Base-by-base conservation (phyloP, 2,888 invertebrate species). In the Noctua janthina region DNA sequence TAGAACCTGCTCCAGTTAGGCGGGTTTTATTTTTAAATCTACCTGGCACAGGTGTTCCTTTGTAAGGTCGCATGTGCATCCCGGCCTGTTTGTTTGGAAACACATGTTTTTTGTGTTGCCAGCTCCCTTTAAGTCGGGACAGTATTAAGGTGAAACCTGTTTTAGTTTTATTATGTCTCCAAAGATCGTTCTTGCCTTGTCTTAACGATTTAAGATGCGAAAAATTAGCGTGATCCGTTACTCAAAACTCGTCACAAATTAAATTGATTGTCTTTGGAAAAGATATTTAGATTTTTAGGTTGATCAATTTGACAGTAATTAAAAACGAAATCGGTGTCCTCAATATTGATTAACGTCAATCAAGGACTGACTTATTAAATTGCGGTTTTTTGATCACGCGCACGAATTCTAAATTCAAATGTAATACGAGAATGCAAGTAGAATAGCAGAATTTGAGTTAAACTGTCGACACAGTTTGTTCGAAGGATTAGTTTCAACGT, bases 1-100 rank as follows among this genome's bases (percentile, higher is more conserved):
- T 86, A 89, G 85, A 82, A 91, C 90, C 88, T 85, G 89, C 89
- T 91, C 89, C 87, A 89, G 90, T 91, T 89, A 89, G 78, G 83
- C 84, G 79, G 86, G 88, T 87, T 92, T 91, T 92, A 92, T 93
- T 92, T 92, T 90, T 92, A 91, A 90, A 88, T 81, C 85, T 93
- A 93, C 92, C 92, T 92, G 93, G 87, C 87, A 85, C 93, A 93
- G 93, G 93, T 94, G 93, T 91, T 89, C 86, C 83, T 85, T 74
- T 87, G 86, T 88, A 85, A 90, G 92, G 91, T 90, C 90, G 90
- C 77, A 54, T 89, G 85, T 87, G 90, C 90, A 90, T 91, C 91
- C 91, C 90, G 87, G 68, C 78, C 78, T 74, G 84, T 83, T 87
- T 86, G 82, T 85, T 88, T 84, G 74, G 51, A 81, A 86, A 82